Evolutionary conservation across 2,888 invertebrate species (phyloP).

Genomic region (Megalurothrips usitatus): DNA sequence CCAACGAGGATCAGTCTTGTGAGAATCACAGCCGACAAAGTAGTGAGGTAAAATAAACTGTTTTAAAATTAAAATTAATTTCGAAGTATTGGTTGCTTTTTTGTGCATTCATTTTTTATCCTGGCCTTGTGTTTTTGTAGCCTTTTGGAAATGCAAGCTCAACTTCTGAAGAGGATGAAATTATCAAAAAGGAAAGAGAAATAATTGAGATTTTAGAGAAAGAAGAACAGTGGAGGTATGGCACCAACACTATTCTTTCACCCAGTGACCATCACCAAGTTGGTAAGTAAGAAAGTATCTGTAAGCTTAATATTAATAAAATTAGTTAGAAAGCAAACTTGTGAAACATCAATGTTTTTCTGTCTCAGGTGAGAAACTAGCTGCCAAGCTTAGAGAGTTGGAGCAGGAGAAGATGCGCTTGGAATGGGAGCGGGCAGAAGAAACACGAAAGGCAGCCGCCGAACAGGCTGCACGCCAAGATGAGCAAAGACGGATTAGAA

Average conservation of each 20-base stretch:
- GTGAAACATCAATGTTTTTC: not conserved
- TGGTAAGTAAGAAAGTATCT: slow-evolving; percentile 36
- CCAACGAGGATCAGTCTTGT: slow-evolving; percentile 36
- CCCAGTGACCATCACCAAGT: slow-evolving; percentile 38
- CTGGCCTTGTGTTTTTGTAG: slow-evolving; percentile 45
- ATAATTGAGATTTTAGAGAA: slow-evolving; percentile 61
- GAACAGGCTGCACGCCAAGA: slow-evolving; percentile 43
- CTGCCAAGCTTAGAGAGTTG: slow-evolving; percentile 52
- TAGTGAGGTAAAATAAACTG: slow-evolving; percentile 52
- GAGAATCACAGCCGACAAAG: slow-evolving; percentile 71
- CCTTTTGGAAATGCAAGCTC: slow-evolving; percentile 64
- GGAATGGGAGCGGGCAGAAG: slow-evolving; percentile 47
- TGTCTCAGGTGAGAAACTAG: slow-evolving; percentile 50
- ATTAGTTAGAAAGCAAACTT: too few relatives aligned
- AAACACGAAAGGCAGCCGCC: slow-evolving; percentile 33
- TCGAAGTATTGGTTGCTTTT: not conserved
- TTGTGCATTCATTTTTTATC: not conserved
- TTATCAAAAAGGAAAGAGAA: slow-evolving; percentile 60
- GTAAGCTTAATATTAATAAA: too few relatives aligned
- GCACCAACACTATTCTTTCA: slow-evolving; percentile 26
- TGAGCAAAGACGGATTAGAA: slow-evolving; percentile 55
- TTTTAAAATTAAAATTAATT: not conserved
- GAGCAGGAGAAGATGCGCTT: slow-evolving; percentile 51
- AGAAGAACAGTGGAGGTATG: slow-evolving; percentile 56
- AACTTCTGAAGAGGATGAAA: slow-evolving; percentile 71